Evolutionary conservation across 2,888 invertebrate genomes (phyloP).

Genomic region (Anoncus sp.): DNA sequence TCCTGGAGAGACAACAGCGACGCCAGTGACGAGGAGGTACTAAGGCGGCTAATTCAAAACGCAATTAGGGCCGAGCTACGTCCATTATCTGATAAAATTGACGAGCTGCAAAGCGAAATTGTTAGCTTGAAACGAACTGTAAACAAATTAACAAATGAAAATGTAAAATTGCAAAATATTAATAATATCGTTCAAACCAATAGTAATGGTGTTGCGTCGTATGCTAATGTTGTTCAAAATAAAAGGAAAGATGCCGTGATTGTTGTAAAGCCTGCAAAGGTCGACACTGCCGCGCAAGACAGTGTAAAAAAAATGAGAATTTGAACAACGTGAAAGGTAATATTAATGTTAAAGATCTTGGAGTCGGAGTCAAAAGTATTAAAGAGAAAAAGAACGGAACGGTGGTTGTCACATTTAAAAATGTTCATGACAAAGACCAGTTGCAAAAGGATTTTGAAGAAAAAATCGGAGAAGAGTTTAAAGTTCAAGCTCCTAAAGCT

Average conservation of each 20-base stretch:
- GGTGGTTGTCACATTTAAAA: constrained; percentile 46
- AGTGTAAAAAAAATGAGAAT: constrained; percentile 42
- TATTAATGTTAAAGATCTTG: constrained; percentile 46
- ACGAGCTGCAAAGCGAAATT: constrained; percentile 37
- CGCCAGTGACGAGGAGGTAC: constrained; percentile 4
- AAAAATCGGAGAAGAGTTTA: constrained; percentile 38
- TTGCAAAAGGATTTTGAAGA: constrained; percentile 29
- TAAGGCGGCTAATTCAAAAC: constrained; percentile 6
- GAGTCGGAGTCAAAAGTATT: constrained; percentile 49
- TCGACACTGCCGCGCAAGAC: constrained; percentile 16
- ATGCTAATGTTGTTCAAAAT: constrained; percentile 34
- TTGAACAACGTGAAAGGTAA: constrained; percentile 43
- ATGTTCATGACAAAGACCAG: constrained; percentile 42
- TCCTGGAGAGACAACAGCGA: constrained; percentile 2
- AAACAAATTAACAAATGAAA: constrained; percentile 40
- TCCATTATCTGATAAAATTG: constrained; percentile 9
- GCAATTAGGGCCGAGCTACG: constrained; percentile 5
- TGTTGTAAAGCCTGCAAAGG: constrained; percentile 44
- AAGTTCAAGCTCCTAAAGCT: constrained; percentile 45
- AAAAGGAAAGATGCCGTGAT: constrained; percentile 2
- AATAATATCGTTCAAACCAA: constrained; percentile 35
- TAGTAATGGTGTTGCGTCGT: constrained; percentile 35
- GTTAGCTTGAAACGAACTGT: constrained; percentile 37
- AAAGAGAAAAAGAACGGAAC: constrained; percentile 47
- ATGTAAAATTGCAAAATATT: constrained; percentile 28